Evolutionary conservation across 2,113 vertebrate species (phyloP), one percentile per base, ranked within the genome.

Genomic region (Ciconia maguari): DNA sequence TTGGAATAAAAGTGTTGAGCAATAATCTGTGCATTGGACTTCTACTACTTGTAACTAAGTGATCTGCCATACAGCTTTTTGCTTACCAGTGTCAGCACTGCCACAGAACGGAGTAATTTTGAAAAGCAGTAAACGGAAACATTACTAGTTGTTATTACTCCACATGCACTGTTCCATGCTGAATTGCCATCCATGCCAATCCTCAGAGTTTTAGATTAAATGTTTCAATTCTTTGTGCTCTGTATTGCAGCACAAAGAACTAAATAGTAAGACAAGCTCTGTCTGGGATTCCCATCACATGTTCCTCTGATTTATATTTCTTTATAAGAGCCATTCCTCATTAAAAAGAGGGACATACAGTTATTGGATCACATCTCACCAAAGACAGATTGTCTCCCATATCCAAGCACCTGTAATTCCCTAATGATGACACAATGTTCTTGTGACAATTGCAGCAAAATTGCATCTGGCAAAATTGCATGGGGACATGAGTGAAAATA

Each of bases 401-500:
- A 58, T 10, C 24, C 24, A 78, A 3, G 1, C 8, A 64, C 19
- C 25, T 71, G 27, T 13, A 52, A 41, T 48, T 65, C 42, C 29
- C 27, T 76, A 58, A 29, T 44, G 36, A 30, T 27, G 17, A 62
- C 42, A n/a, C 19, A 42, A 46, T 6, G 6, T 58, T 85, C 55
- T 34, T 44, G 29, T 34, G 38, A 68, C 46, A 81, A 25, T 6
- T 32, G 44, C 32, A 68, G n/a, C 22, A 93, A 62, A 96, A 51
- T 4, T 27, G 1, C 26, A 20, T n/a, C 27, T 92, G n/a, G 20
- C 4, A 91, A 85, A 94, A 83, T 46, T 6, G 3, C 0, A 0
- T 16, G 60, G 19, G 10, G 10, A 38, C 9, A 14, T 8, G 13
- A 88, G 6, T 36, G 48, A 69, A 93, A 95, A 44, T 41, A 36